Evolutionary conservation across 2,113 vertebrate genomes (phyloP), one percentile per base, ranked within the genome.

Genomic region (Mirounga angustirostris): DNA sequence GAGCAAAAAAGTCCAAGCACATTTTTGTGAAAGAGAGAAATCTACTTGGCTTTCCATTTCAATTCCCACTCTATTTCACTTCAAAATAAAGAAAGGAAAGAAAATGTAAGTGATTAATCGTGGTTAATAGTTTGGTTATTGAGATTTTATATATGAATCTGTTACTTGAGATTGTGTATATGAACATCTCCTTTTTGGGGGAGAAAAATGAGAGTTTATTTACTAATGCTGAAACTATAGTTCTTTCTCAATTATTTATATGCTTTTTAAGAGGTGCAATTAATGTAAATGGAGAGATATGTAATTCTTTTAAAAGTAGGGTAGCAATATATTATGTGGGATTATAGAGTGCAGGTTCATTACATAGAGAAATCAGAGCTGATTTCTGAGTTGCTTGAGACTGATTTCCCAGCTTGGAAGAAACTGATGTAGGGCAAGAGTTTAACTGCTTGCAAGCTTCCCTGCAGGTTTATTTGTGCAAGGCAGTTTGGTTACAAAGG

Each of bases 401-500:
- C 89, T 88, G 52, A 85, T 93, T 91, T 78, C 26, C 0, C 10
- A 7, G 0, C 16, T 52, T 46, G 11, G 18, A 71, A 56, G 74
- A 54, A n/a, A 36, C 36, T 7, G 43, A 82, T 40, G 15, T 36
- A 5, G 85, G 76, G 43, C 22, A 30, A 33, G 33, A 26, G 14
- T 61, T 73, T 91, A 36, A 46, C 13, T 67, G 69, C 50, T 78
- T 4, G 61, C 2, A 3, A 0, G n/a, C 26, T 89, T 33, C 71
- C 89, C 28, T 59, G 65, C 61, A 40, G 56, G 33, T 71, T 79
- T 88, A 19, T 94, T 93, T 93, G 67, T 82, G 30, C 15, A 13
- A 73, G 26, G 19, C 76, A 76, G 58, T 89, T 95, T 56, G 85
- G 30, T 89, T 89, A 88, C 71, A 95, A 76, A 89, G 11, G 13